Conservation (phyloP, 2,113 vertebrate genomes). For the Perognathus longimembris region DNA sequence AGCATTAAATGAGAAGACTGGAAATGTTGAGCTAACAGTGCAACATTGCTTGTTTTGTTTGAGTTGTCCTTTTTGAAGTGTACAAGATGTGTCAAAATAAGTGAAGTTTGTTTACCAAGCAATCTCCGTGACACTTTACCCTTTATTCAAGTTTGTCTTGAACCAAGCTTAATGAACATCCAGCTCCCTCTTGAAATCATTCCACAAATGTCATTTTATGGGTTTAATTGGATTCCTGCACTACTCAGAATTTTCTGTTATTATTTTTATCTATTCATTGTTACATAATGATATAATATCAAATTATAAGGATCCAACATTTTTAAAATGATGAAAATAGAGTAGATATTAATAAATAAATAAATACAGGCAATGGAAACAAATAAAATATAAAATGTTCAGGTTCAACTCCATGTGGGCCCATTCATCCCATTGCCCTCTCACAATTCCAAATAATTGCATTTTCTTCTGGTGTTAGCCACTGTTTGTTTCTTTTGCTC, state of each 20-base stretch:
- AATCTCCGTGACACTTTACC: neutral
- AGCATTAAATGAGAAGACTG: neutral
- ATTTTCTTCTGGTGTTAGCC: neutral
- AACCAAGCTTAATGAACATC: neutral
- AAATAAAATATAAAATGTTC: neutral
- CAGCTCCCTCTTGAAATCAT: neutral
- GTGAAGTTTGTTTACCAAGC: neutral
- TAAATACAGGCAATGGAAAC: neutral
- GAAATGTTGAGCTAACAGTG: neutral
- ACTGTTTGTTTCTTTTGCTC: neutral
- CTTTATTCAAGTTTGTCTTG: fast-evolving
- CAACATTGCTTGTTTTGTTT: neutral
- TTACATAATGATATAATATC: no score
- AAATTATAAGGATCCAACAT: no score
- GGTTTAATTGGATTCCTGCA: neutral
- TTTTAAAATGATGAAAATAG: neutral
- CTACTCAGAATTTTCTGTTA: neutral
- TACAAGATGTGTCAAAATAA: neutral
- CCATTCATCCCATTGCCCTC: no score
- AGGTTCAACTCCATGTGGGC: no score
- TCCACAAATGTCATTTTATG: neutral
- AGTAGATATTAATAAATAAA: neutral
- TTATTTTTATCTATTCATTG: no score
- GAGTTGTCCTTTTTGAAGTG: neutral
- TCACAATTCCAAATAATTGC: neutral